Evolutionary conservation across 2,113 vertebrate genomes (phyloP), one percentile per base, ranked within the genome.

Genomic region (Heterochromis multidens): DNA sequence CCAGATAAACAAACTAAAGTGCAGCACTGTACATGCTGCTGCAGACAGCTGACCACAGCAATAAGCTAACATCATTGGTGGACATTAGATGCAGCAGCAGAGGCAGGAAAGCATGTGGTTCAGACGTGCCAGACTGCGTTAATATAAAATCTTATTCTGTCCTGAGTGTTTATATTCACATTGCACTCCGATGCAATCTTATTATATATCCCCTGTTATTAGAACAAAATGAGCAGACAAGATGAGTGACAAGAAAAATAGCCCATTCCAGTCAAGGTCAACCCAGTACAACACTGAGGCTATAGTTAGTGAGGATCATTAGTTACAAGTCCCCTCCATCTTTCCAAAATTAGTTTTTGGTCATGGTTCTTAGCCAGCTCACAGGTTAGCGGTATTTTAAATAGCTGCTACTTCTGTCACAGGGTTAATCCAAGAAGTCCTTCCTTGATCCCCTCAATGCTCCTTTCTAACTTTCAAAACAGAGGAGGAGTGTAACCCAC

Each of bases 401-500:
- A 33, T 2, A 91, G 90, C 77, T 84, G 77, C 87, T 86, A 79
- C 37, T 77, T 86, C 61, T 82, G 83, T 72, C 88, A 82, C 57
- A 57, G 59, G 60, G 84, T 92, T 88, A 85, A 89, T 86, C 33
- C 46, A 82, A 58, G 9, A 72, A 82, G 88, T 91, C 83, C 80
- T 88, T 19, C 82, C 91, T 92, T 92, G 91, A 93, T 84, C 90
- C 77, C 35, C 61, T 86, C 37, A 37, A 25, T 83, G 65, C 81
- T 74, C 81, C 83, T 49, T 76, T 57, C 17, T 37, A 72, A 6
- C 19, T 7, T 57, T 63, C 3, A 27, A 19, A 70, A 57, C 10
- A 61, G 63, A 74, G 8, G 7, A 54, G 52, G 3, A 56, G 19
- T 54, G 17, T 54, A 54, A 21, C 21, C 52, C 70, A 31, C 70